Base-by-base conservation (phyloP, 2,113 vertebrate genomes). In the Cryptomyrus ogoouensis region DNA sequence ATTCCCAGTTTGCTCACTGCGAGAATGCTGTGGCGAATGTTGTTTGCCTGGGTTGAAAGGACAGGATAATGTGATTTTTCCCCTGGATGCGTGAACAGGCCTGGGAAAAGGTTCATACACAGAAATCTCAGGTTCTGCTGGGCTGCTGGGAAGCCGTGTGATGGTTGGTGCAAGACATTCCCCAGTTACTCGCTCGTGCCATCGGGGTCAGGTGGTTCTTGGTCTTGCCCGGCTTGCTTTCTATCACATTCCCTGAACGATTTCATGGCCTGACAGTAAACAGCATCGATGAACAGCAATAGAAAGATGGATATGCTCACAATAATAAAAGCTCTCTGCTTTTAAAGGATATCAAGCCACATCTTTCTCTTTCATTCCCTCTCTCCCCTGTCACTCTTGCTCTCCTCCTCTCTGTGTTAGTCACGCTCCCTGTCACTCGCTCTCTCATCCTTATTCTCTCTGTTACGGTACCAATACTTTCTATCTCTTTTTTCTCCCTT, bases 401-500 rank as follows among this genome's bases (percentile, higher is more conserved):
- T 83, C 31, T 62, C n/a, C 46, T 77, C 31, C 44, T 83, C 15
- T 27, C 50, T 87, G 46, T 86, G 49, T 87, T 49, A 87, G 19
- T 87, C 85, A 24, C 53, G 21, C 35, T 88, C 31, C 88, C 56
- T 90, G 89, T 87, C 88, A 88, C 88, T 88, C 0, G 8, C 89
- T 90, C 89, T 77, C 85, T 92, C 88, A 62, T 88, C 88, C 88
- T 35, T 70, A 70, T 70, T 49, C 42, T 9, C 49, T 21, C 49
- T n/a, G n/a, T 80, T 62, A 35, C 74, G 15, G 70, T 92, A 44
- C 35, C 74, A 3, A 31, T 31, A 80, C 74, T 80, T 42, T 39
- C 52, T 80, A 31, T 66, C 31, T 50, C 49, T n/a, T 58, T 74
- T 58, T 58, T 86, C 24, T 12, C 44, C 42, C 70, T 13, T 31